Percentiles rank a stretch among this genome's conserved stretches.
Conservation (phyloP, 2,888 invertebrate species). For the Diarsia mendica region DNA sequence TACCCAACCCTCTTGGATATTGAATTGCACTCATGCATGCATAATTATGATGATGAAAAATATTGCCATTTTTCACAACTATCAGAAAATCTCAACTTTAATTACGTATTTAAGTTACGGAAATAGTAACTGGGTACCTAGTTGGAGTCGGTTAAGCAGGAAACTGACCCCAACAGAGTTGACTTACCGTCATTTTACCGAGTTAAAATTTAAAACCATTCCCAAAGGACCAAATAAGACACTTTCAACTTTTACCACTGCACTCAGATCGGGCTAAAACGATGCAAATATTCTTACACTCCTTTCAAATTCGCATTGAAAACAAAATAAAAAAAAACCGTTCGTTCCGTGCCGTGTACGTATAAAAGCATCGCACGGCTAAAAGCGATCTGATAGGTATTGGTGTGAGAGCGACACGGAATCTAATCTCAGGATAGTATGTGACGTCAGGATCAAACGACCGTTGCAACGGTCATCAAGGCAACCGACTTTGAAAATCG, state of each 20-base stretch:
- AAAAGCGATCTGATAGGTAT: conserved; percentile 60
- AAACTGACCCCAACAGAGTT: too few relatives aligned
- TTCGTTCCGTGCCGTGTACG: conserved; percentile 12
- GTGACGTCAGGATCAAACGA: conserved; percentile 56
- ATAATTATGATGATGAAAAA: too few relatives aligned
- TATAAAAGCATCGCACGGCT: conserved; percentile 51
- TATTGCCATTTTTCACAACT: too few relatives aligned
- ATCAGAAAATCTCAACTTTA: too few relatives aligned
- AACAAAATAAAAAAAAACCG: conserved; percentile 29
- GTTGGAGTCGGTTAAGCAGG: too few relatives aligned
- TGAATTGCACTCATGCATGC: not conserved
- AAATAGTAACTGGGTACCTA: too few relatives aligned
- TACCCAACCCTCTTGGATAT: not conserved
- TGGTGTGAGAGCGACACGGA: conserved; percentile 56
- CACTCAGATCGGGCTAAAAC: conserved; percentile 16
- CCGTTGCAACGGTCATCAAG: conserved; percentile 56
- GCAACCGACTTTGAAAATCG: conserved; percentile 47
- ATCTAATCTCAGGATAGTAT: conserved; percentile 61
- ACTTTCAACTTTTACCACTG: conserved; percentile 21
- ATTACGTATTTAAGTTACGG: too few relatives aligned
- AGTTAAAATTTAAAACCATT: too few relatives aligned
- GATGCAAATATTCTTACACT: conserved; percentile 30
- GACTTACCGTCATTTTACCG: too few relatives aligned
- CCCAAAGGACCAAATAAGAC: not conserved
- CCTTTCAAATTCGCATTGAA: conserved; percentile 37